phyloP scores from a whole-genome alignment of 2,113 vertebrate genomes.

The Amblyopsis rosae region DNA sequence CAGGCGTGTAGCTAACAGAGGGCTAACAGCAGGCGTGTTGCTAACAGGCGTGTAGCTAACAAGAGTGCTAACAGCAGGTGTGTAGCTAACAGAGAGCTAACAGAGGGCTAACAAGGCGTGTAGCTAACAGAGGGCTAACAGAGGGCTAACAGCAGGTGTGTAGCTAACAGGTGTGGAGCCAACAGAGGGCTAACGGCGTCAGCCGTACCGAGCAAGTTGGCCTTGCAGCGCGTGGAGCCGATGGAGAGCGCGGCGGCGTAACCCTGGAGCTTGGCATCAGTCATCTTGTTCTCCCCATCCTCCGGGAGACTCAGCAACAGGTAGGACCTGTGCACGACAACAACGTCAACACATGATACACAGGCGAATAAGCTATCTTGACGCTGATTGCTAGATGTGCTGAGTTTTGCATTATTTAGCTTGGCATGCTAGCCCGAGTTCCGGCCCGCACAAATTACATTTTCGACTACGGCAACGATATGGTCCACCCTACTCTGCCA shows the following conservation, averaged over 20 bases:
- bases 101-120: not conserved
- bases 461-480: too few relatives aligned
- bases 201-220: slow-evolving; percentile 86
- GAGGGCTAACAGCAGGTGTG: too few relatives aligned
- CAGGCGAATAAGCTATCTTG: too few relatives aligned
- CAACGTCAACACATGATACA: not conserved
- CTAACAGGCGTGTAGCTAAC: too few relatives aligned
- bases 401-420: too few relatives aligned
- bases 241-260: slow-evolving; percentile 92
- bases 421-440: too few relatives aligned
- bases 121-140: not conserved
- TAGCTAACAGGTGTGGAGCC: too few relatives aligned
- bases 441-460: too few relatives aligned
- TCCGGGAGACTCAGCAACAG: slow-evolving; percentile 91
- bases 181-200: not conserved
- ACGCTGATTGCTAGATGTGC: too few relatives aligned
- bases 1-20: slow-evolving; percentile 85
- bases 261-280: slow-evolving; percentile 88
- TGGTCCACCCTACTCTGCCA: too few relatives aligned
- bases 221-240: slow-evolving; percentile 91
- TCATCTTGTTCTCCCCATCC: slow-evolving; percentile 85
- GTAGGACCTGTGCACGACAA: slow-evolving; percentile 82
- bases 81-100: not conserved
- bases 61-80: too few relatives aligned
- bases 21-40: slow-evolving; percentile 41